These are phyloP conservation scores for Kuschelorhynchus macadamiae DNA, from an alignment of 2,888 invertebrate genomes.

Conservation along the genomic window DNA sequence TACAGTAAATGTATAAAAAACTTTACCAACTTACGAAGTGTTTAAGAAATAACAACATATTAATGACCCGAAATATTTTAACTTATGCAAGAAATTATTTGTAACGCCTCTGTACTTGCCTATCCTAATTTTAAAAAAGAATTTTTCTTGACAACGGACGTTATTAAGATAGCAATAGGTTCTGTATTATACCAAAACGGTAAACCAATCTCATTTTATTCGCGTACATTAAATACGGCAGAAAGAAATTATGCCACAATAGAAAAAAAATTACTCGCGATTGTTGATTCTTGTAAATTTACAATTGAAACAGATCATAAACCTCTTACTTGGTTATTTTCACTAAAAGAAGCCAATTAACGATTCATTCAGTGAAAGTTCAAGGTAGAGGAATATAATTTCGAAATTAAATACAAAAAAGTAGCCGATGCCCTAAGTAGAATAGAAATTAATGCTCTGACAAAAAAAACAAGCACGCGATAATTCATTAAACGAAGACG, in stretches of 20 bases:
- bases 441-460: constrained; percentile 8
- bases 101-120: constrained; percentile 18
- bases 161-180: constrained; percentile 45
- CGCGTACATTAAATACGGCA: constrained; percentile 38
- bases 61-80: constrained; percentile 31
- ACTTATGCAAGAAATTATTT: constrained; percentile 44
- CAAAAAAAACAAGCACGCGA: too few species aligned
- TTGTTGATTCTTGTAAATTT: constrained; percentile 45
- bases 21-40: constrained; percentile 31
- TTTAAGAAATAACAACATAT: constrained; percentile 13
- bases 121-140: constrained; percentile 49
- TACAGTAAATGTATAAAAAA: constrained; percentile 17
- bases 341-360: constrained; percentile 35
- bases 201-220: constrained; percentile 35
- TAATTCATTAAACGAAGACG: too few species aligned
- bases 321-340: constrained; percentile 20
- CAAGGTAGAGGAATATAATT: constrained; percentile 40
- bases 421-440: constrained; percentile 24
- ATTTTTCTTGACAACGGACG: constrained; percentile 41
- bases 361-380: constrained; percentile 24
- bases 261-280: constrained; percentile 38
- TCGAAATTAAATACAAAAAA: constrained; percentile 37
- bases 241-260: constrained; percentile 37
- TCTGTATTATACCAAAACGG: constrained; percentile 50
- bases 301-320: constrained; percentile 32